Evolutionary conservation across 1,140 invertebrate genomes (phyloP).

Genomic region (Cotesia vestalis): DNA sequence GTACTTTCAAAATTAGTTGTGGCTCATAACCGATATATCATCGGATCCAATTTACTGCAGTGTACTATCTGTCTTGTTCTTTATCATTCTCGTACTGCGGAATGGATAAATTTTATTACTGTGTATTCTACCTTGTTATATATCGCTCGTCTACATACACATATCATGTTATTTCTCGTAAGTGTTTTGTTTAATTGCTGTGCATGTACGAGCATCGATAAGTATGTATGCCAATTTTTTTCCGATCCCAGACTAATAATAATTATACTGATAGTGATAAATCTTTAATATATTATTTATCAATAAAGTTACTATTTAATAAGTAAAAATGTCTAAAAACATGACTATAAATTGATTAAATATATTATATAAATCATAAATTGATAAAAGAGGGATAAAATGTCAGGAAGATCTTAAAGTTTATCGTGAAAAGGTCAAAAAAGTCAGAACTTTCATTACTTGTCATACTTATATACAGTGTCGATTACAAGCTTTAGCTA

Average conservation of each 20-base stretch:
- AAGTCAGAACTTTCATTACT: slow-evolving; percentile 5
- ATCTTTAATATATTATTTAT: neutral
- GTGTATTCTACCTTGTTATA: slow-evolving; percentile 46
- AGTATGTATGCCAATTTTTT: slow-evolving; percentile 40
- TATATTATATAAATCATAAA: neutral
- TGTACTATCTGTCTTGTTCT: slow-evolving; percentile 28
- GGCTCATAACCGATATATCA: slow-evolving; percentile 55
- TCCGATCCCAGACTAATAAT: neutral
- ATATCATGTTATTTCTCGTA: slow-evolving; percentile 44
- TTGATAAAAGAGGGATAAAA: slow-evolving; percentile 18
- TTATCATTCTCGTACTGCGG: slow-evolving; percentile 43
- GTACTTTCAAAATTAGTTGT: slow-evolving; percentile 56
- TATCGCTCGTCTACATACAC: slow-evolving; percentile 53
- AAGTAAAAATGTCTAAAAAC: slow-evolving; percentile 39
- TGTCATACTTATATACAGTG: neutral
- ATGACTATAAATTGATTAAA: neutral
- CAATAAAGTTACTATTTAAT: neutral
- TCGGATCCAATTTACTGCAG: slow-evolving; percentile 58
- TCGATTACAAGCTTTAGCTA: slow-evolving; percentile 9
- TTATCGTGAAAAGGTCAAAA: slow-evolving; percentile 2
- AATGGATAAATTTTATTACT: slow-evolving; percentile 60
- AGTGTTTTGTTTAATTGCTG: slow-evolving; percentile 35
- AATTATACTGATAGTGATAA: neutral
- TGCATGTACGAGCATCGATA: slow-evolving; percentile 40
- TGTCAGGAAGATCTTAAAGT: neutral